Evolutionary conservation across 1,140 invertebrate species (phyloP).

Genomic region (Brachionus rotundiformis): DNA sequence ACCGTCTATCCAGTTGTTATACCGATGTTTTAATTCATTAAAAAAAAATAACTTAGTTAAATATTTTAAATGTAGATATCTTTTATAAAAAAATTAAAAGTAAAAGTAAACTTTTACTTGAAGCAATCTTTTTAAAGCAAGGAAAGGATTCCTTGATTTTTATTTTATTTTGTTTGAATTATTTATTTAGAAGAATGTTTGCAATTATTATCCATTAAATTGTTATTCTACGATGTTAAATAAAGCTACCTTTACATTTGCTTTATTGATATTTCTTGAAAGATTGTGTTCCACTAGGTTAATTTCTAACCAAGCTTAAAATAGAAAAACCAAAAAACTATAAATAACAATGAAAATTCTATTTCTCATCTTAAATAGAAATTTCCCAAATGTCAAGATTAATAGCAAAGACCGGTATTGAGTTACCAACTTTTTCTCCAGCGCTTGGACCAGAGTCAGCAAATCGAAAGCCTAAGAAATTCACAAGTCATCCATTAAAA

Average conservation of each 20-base stretch:
- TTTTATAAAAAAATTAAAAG: no score
- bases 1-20: neutral
- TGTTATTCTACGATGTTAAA: neutral
- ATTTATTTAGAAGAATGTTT: neutral
- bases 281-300: neutral
- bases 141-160: neutral
- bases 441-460: constrained; percentile 1
- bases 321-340: neutral
- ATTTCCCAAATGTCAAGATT: neutral
- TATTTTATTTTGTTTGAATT: neutral
- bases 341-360: neutral
- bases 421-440: constrained; percentile 29
- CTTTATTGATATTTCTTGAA: neutral
- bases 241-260: neutral
- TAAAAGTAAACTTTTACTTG: neutral
- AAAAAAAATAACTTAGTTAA: no score
- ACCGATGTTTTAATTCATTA: neutral
- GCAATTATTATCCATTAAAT: neutral
- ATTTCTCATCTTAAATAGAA: neutral
- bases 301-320: neutral
- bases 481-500: neutral
- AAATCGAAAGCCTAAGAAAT: neutral
- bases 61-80: neutral
- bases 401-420: neutral
- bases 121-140: neutral